Evolutionary conservation across 2,113 vertebrate species (phyloP), one percentile per base, ranked within the genome.

Genomic region (Embiotoca jacksoni): DNA sequence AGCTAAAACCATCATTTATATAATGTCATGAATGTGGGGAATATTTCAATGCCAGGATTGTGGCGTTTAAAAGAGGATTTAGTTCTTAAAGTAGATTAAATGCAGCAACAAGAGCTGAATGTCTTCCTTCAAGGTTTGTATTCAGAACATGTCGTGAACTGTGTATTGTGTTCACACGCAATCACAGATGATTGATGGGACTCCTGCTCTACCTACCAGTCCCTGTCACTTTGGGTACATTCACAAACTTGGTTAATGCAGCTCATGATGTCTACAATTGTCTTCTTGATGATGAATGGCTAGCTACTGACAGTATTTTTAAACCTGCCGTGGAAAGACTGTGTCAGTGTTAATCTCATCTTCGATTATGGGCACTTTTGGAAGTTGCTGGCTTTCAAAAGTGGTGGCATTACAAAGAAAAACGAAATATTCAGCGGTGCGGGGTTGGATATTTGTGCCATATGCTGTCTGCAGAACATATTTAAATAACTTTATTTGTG

Each of bases 61-160:
- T 76, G 46, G 23, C 44, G 16, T 74, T 72, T 78, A 55, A 63
- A 56, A 76, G 63, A 70, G 58, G 65, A 49, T 74, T 83, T 73
- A 44, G 74, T 70, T 77, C 41, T 89, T 85, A 57, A 62, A 47
- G 57, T 65, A 77, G 81, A 87, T 89, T 78, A 86, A 85, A 77
- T 61, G 36, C 46, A 77, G 77, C 83, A 57, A 80, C 64, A 62
- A 36, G 41, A 83, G 72, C 86, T 80, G 73, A 77, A 71, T 82
- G 67, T 78, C 64, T 89, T 85, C 49, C 83, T 87, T 69, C 7
- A 13, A 64, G 72, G 55, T 68, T 72, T 86, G 78, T 65, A 78
- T 78, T 81, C 31, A 65, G 64, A 88, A 78, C 66, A 59, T 69
- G 55, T 73, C 60, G 78, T 72, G 55, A 75, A 56, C 60, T 78